Evolutionary conservation across 2,113 vertebrate species (phyloP).

Genomic region (Gracilinanus agilis): DNA sequence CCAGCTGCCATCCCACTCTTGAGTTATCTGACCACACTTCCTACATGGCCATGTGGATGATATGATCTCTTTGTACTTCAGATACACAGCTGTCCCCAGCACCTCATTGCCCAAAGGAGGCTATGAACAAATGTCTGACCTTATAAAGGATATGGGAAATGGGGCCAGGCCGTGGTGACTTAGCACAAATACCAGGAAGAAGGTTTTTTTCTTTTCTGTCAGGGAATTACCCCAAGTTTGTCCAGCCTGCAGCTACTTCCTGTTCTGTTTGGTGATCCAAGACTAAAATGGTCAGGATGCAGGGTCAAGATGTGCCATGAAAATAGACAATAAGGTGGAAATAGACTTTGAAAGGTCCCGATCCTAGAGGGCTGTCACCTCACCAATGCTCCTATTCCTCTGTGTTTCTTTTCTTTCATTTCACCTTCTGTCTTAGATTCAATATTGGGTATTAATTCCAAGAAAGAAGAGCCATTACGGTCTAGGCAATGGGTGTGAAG

Average conservation of each 20-base stretch:
- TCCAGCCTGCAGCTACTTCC: background rate
- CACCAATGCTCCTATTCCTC: background rate
- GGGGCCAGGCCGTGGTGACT: background rate
- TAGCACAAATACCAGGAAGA: background rate
- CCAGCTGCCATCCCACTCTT: background rate
- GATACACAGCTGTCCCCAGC: background rate
- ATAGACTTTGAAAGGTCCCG: background rate
- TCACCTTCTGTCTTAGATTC: too few species aligned
- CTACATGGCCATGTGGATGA: background rate
- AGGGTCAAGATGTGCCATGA: background rate
- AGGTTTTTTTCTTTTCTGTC: background rate
- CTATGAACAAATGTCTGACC: background rate
- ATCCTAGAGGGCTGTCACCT: background rate
- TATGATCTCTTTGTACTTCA: background rate
- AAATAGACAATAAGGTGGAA: background rate
- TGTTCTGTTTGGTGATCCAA: background rate
- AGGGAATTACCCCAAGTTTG: background rate
- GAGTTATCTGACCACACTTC: background rate
- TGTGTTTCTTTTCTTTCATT: background rate
- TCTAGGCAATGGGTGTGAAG: too few species aligned
- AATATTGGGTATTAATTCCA: too few species aligned
- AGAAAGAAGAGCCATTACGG: too few species aligned
- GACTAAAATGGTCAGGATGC: background rate
- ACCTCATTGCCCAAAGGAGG: background rate
- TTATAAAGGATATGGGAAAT: background rate